A percentile compares a stretch with the other conserved stretches of the same genome.
Conservation (phyloP, 2,113 vertebrate genomes). For the Trematomus loennbergii region DNA sequence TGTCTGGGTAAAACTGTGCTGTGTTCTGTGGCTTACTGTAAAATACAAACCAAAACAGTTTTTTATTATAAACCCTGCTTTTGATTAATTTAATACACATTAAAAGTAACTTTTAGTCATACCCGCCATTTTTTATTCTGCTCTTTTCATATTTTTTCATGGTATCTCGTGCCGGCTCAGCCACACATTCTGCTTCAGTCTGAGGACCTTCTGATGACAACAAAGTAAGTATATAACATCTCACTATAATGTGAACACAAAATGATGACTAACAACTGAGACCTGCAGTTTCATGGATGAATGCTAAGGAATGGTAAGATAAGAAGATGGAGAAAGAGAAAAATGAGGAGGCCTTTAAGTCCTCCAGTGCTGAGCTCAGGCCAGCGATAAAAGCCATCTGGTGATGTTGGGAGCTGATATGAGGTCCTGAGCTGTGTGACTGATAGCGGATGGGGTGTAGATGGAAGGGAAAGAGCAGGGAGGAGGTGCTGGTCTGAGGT, state of each 20-base stretch:
- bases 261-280: neutral
- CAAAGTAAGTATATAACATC: constrained; percentile 1
- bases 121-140: constrained; percentile 44
- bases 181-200: constrained; percentile 35
- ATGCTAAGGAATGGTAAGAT: constrained; percentile 22
- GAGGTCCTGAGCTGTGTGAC: constrained; percentile 37
- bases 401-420: constrained; percentile 69
- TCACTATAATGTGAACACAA: neutral
- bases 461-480: constrained; percentile 56
- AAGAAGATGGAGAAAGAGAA: constrained; percentile 35
- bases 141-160: constrained; percentile 54
- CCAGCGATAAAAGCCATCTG: constrained; percentile 71
- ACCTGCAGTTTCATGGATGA: too few species aligned
- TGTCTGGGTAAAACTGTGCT: constrained; percentile 55
- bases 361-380: constrained; percentile 53
- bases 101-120: constrained; percentile 18
- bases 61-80: neutral
- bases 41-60: neutral
- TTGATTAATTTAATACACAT: neutral
- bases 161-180: constrained; percentile 35
- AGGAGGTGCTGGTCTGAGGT: constrained; percentile 53
- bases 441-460: constrained; percentile 43
- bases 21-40: constrained; percentile 48
- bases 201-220: constrained; percentile 48
- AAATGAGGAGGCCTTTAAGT: constrained; percentile 43